These are phyloP conservation scores for Galerucella nymphaeae DNA, from an alignment of 2,888 invertebrate species.

Conservation along the genomic window DNA sequence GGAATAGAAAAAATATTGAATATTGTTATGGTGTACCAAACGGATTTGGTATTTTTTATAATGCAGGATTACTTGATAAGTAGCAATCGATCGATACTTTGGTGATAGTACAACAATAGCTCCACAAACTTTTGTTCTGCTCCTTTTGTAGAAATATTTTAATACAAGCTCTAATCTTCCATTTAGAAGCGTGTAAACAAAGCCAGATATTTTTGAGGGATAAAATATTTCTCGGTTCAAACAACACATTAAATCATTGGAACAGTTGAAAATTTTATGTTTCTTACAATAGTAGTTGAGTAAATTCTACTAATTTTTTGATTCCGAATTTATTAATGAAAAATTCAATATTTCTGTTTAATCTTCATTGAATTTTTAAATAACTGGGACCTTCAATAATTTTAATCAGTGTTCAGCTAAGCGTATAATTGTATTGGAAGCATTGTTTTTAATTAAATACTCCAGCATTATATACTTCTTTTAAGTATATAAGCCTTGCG, in stretches of 20 bases:
- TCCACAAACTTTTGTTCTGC: slow-evolving; percentile 21
- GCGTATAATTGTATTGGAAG: background rate
- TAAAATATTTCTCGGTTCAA: background rate
- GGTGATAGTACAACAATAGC: slow-evolving; percentile 20
- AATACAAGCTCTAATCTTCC: slow-evolving; percentile 26
- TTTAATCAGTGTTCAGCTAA: background rate
- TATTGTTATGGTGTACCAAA: background rate
- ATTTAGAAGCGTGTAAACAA: background rate
- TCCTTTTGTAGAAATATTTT: slow-evolving; percentile 28
- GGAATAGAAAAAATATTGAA: background rate
- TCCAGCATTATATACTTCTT: background rate
- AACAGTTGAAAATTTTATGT: too few species aligned
- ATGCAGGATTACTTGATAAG: slow-evolving; percentile 15
- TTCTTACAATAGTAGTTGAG: too few species aligned
- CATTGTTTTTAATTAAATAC: background rate
- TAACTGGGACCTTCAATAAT: background rate
- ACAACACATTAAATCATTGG: background rate
- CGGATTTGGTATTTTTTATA: slow-evolving; percentile 12
- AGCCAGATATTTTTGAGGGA: background rate
- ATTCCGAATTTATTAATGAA: background rate
- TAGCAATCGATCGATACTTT: slow-evolving; percentile 19
- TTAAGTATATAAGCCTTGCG: background rate
- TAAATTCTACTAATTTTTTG: background rate
- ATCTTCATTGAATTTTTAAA: background rate
- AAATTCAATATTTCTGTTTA: background rate